Base-by-base conservation (phyloP, 2,888 invertebrate genomes). In the Ornithoptera alexandrae region DNA sequence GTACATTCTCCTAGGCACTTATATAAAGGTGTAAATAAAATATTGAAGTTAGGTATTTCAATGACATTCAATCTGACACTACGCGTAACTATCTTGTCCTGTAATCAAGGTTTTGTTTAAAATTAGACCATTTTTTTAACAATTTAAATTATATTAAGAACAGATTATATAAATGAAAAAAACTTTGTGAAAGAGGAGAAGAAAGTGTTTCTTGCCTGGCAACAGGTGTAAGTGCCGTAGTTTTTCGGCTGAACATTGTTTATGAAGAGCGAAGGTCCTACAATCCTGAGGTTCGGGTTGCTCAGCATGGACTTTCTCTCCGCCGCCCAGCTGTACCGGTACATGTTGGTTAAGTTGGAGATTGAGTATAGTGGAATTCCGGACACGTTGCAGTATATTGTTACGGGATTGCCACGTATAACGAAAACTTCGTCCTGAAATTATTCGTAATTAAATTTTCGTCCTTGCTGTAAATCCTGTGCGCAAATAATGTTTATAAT, bases 181-280 rank as follows among this genome's bases (percentile, higher is more conserved):
- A 30, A 3, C 30, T 30, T 30, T 30, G 30, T 39, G 39, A 39
- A 39, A 10, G 39, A 39, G 36, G 8, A 36, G 39, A 39, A 39
- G 7, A 10, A 10, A 10, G 10, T 39, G 39, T 10, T 39, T 15
- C 10, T 75, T 63, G 82, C 85, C 77, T 76, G 71, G 42, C 65
- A 77, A 53, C 87, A 87, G 42, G 74, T 74, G 64, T 87, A 87
- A 10, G 72, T 78, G 3, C 86, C 87, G 50, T 69, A 70, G 62
- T 87, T 85, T 50, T 62, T 79, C 0, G 79, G 74, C 30, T 70
- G 71, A 1, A 80, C 78, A 2, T 75, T 72, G 17, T 39, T 76
- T 1, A 87, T 77, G 6, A 72, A 62, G 5, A 86, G 18, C 3
- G 57, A 76, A 0, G 71, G 50, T 0, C 78, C 79, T 1, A 78